phyloP scores from a whole-genome alignment of 2,113 vertebrate species.

The Balaeniceps rex region DNA sequence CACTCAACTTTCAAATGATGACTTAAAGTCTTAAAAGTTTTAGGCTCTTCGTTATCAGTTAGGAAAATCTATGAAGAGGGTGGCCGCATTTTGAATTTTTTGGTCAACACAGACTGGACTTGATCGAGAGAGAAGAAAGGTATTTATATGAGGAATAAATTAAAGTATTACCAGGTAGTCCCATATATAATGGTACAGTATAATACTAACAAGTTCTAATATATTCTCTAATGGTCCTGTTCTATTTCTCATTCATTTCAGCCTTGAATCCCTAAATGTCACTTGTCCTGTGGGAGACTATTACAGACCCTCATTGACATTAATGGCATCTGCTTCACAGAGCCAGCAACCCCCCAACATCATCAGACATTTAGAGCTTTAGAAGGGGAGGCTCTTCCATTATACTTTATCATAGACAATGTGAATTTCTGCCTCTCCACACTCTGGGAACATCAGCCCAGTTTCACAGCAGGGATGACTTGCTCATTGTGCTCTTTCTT shows the following conservation, averaged over 20 bases:
- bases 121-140: not conserved
- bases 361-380: not conserved
- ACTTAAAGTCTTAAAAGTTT: not conserved
- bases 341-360: not conserved
- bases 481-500: not conserved
- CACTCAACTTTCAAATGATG: not conserved
- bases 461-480: not conserved
- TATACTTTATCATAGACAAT: not conserved
- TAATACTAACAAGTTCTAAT: not conserved
- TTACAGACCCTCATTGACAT: not conserved
- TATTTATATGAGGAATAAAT: not conserved
- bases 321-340: not conserved
- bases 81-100: not conserved
- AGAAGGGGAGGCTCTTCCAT: not conserved
- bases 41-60: not conserved
- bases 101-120: not conserved
- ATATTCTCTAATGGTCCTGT: not conserved
- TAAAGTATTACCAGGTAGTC: not conserved
- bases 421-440: not conserved
- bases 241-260: not conserved
- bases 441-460: not conserved
- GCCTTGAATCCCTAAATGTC: not conserved
- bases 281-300: not conserved
- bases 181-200: not conserved
- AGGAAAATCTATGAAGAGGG: not conserved